Percentiles rank a stretch among this genome's conserved stretches.
Conservation (phyloP, 2,113 vertebrate genomes). For the Cyprinodon tularosa region DNA sequence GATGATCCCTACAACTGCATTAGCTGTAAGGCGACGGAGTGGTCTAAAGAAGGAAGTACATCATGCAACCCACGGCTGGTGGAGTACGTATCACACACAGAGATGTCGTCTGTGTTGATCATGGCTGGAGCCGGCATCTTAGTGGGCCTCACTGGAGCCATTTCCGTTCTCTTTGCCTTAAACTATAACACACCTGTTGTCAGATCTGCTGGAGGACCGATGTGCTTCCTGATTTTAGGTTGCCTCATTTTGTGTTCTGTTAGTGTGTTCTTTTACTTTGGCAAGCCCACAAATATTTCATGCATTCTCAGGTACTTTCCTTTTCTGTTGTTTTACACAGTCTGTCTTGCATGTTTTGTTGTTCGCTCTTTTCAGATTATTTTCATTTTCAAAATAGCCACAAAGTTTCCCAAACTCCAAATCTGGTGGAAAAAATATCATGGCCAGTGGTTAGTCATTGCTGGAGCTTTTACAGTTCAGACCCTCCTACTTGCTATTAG, state of each 20-base stretch:
- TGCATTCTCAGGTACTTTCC: constrained; percentile 78
- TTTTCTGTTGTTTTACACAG: constrained; percentile 77
- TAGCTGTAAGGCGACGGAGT: constrained; percentile 77
- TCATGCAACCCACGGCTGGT: constrained; percentile 74
- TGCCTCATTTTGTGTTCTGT: constrained; percentile 74
- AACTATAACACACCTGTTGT: constrained; percentile 85
- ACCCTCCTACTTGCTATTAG: constrained; percentile 55
- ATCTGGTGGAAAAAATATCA: constrained; percentile 81
- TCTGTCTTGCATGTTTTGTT: constrained; percentile 84
- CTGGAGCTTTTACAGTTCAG: constrained; percentile 62
- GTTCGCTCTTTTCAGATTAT: constrained; percentile 88
- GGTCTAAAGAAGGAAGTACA: constrained; percentile 80
- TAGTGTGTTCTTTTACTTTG: constrained; percentile 83
- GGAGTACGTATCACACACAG: constrained; percentile 77
- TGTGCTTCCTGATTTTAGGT: constrained; percentile 86
- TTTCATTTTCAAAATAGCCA: constrained; percentile 87
- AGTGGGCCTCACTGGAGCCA: constrained; percentile 64
- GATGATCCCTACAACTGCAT: constrained; percentile 78
- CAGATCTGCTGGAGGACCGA: constrained; percentile 84
- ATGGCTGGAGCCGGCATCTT: constrained; percentile 52
- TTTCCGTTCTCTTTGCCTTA: constrained; percentile 76
- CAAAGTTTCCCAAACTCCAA: constrained; percentile 76
- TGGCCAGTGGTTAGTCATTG: constrained; percentile 79
- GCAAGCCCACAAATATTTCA: constrained; percentile 56
- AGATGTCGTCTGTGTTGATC: constrained; percentile 70